Percentiles rank a stretch among this genome's conserved stretches.
Evolutionary conservation across 2,797 vertebrate species (phyloP).

Genomic region (Steatocranus sp.): DNA sequence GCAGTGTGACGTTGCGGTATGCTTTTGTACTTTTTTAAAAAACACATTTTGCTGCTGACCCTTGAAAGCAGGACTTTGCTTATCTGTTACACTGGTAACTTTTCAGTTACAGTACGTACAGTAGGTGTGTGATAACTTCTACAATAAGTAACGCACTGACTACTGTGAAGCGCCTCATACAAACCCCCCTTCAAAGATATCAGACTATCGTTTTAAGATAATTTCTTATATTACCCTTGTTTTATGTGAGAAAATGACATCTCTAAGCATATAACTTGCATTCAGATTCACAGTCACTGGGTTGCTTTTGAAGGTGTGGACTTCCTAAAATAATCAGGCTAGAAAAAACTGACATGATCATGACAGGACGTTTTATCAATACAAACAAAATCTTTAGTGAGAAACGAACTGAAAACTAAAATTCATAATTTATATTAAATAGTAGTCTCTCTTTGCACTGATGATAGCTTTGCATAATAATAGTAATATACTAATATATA

Average conservation of each 20-base stretch:
- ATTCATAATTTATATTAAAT: neutral
- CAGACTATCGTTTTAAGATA: neutral
- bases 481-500: neutral
- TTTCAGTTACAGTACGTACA: neutral
- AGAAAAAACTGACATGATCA: neutral
- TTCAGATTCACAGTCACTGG: neutral
- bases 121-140: neutral
- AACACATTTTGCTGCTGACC: neutral
- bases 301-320: neutral
- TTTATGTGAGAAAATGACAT: neutral
- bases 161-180: neutral
- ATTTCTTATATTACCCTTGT: neutral
- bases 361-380: fast-evolving
- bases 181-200: neutral
- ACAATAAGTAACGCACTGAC: neutral
- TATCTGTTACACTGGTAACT: neutral
- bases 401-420: fast-evolving
- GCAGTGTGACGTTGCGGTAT: neutral
- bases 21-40: neutral
- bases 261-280: neutral
- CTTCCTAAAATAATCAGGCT: fast-evolving
- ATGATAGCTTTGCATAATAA: neutral
- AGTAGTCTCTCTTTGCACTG: neutral
- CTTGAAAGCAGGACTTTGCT: neutral
- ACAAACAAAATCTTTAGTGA: fast-evolving